A percentile compares a stretch with the other conserved stretches of the same genome.
phyloP scores from a whole-genome alignment of 1,140 invertebrate species.

The Cardiocondyla obscurior region DNA sequence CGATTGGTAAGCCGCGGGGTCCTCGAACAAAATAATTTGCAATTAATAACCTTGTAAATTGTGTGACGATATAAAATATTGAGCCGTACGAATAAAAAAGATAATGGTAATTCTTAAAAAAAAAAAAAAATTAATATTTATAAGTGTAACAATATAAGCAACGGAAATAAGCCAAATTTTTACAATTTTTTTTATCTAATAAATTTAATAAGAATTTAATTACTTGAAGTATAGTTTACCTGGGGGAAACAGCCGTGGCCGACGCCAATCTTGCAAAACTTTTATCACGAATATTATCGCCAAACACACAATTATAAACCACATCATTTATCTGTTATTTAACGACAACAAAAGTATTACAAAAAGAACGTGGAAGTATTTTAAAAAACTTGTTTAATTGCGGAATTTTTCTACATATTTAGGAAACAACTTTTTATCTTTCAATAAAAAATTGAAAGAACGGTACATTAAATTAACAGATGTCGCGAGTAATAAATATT shows the following conservation, averaged over 20 bases:
- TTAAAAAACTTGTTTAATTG: background rate
- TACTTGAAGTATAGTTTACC: constrained; percentile 28
- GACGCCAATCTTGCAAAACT: background rate
- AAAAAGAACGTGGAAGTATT: too few species aligned
- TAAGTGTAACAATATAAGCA: background rate
- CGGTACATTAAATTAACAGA: background rate
- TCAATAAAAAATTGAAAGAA: background rate
- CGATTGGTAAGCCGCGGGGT: constrained; percentile 76
- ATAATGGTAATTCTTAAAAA: background rate
- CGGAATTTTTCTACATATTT: background rate
- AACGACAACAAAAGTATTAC: background rate
- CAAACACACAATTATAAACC: constrained; percentile 35
- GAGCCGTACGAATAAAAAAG: background rate
- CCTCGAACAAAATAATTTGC: constrained; percentile 67
- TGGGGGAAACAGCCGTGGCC: constrained; percentile 44
- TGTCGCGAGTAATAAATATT: background rate
- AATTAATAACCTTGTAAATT: background rate
- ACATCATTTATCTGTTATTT: constrained; percentile 40
- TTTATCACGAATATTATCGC: constrained; percentile 9
- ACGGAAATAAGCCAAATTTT: background rate
- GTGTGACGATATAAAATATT: background rate
- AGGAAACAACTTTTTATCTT: background rate
- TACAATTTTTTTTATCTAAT: too few species aligned
- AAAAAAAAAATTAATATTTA: background rate
- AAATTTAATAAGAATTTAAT: background rate